Percentiles rank a stretch among this genome's conserved stretches.
Evolutionary conservation across 2,888 invertebrate species (phyloP).

Genomic region (Rhagophthalmus giganteus): DNA sequence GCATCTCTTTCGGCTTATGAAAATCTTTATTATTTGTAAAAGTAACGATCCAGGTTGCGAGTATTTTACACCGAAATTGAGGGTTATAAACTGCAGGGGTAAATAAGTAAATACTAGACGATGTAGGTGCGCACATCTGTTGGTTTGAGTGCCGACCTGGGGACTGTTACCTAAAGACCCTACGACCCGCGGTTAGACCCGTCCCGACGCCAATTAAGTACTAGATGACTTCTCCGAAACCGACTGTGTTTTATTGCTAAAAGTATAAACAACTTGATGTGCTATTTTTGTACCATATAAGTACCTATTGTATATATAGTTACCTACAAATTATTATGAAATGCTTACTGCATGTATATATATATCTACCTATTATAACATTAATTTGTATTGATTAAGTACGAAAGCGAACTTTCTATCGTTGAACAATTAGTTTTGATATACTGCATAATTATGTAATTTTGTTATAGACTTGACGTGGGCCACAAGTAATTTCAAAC

Average conservation of each 20-base stretch:
- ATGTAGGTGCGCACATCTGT: conserved; percentile 32
- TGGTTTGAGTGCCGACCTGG: conserved; percentile 32
- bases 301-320: background rate
- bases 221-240: conserved; percentile 19
- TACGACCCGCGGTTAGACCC: conserved; percentile 26
- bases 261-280: background rate
- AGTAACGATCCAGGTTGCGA: conserved; percentile 18
- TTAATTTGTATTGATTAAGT: no score
- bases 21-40: conserved; percentile 20
- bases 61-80: conserved; percentile 26
- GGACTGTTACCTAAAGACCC: conserved; percentile 36
- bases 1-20: conserved; percentile 12
- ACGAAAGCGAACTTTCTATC: no score
- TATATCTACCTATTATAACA: no score
- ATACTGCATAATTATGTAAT: no score
- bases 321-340: background rate
- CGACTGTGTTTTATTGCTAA: conserved; percentile 18
- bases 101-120: conserved; percentile 32
- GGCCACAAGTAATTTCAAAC: no score
- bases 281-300: background rate
- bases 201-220: conserved; percentile 27
- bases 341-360: no score
- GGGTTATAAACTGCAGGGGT: conserved; percentile 29
- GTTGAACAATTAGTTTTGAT: no score
- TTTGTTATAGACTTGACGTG: no score